These are phyloP conservation scores for Torymus texanus DNA, from an alignment of 2,888 invertebrate genomes.

Conservation along the genomic window DNA sequence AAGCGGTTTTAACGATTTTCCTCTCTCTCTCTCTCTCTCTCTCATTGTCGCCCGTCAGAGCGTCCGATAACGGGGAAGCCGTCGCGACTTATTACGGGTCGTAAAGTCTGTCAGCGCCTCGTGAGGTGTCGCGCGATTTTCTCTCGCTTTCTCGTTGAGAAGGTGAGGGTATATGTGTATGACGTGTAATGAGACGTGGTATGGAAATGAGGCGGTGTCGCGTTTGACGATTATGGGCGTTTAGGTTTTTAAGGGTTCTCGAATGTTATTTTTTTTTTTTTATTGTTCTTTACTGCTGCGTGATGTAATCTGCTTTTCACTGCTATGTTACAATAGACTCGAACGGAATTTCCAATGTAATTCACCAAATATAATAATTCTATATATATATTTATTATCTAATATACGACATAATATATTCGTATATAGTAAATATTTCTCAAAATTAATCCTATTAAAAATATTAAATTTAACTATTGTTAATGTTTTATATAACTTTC, in stretches of 20 bases:
- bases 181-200: too few species aligned
- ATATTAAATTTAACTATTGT: too few species aligned
- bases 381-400: too few species aligned
- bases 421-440: too few species aligned
- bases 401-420: too few species aligned
- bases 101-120: constrained; percentile 48
- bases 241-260: not conserved
- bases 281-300: not conserved
- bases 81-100: constrained; percentile 44
- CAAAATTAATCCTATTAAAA: too few species aligned
- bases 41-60: too few species aligned
- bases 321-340: too few species aligned
- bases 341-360: too few species aligned
- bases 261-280: not conserved
- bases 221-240: not conserved
- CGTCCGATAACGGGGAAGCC: constrained; percentile 42
- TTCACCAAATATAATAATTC: too few species aligned
- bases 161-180: not conserved
- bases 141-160: constrained; percentile 28
- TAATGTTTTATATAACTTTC: too few species aligned
- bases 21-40: constrained; percentile 16
- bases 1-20: constrained; percentile 42
- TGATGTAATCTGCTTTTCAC: too few species aligned
- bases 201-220: not conserved
- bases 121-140: constrained; percentile 25